Evolutionary conservation across 37 sponge, comb jelly and placozoan genomes (phyloP), one percentile per base, ranked within the genome.

Genomic region (Haliclona indistincta): DNA sequence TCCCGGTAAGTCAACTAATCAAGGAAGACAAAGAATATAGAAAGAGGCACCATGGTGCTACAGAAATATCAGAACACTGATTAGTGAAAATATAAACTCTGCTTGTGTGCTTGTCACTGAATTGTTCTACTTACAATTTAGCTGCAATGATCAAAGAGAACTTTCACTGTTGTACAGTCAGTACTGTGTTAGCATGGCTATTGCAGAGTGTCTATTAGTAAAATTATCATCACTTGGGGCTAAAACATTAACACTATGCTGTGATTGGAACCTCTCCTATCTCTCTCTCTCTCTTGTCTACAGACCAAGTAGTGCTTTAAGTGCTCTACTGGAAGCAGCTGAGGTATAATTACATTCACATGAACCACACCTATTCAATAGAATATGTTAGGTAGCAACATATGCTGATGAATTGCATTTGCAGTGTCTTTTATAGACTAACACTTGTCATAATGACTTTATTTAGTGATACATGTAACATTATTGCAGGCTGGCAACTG

Each of bases 311-410:
- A 58, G 60, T 58, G 60, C 60, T 25, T 20, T 58, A 25, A 20
- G 56, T n/a, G 68, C 75, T 25, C 35, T 83, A 0, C 63, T 83
- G 3, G 64, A 47, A 17, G 84, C 84, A 33, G 75, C 84, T 28
- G 84, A 74, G 84, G 84, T 83, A 51, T n/a, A 83, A 63, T 54
- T 41, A 20, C 29, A 32, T 36, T 32, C 67, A 33, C 38, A 33
- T 36, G 40, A 41, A 7, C 43, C 13, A 66, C 22, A 39, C 4
- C 29, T 7, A 17, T n/a, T 39, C 19, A 33, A 66, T 66, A 32
- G 11, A 7, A 13, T 41, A 26, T 39, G 19, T 17, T 66, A 17
- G 17, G 6, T 41, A 7, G 19, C 17, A 33, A 66, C 28, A 32
- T 20, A 61, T 30, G 8, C 7, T 11, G 13, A 26, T 22, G 43